Base-by-base conservation (phyloP, 2,797 vertebrate genomes). In the Columba guinea region DNA sequence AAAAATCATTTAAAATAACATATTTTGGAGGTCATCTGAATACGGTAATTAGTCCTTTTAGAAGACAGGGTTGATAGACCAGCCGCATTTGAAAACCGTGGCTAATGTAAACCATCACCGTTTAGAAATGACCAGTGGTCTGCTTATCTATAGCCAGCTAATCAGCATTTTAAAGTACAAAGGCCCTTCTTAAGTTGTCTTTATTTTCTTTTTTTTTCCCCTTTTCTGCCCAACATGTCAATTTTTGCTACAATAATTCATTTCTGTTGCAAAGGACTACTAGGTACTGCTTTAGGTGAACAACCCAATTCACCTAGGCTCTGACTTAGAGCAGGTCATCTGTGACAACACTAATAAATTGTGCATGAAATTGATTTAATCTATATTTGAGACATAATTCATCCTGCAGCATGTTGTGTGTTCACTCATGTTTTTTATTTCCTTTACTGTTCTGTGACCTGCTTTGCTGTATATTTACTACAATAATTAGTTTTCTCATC, bases 341-440 rank as follows among this genome's bases (percentile, higher is more conserved):
- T 2, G 0, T 95, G 91, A 96, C 75, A 95, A 76, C 41, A 84
- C 70, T 96, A 97, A 97, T 96, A 97, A 96, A 97, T 80, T 96
- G 94, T 94, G 92, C 95, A 96, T 97, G 92, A 97, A 97, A 97
- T 96, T 97, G 95, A 95, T 97, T 97, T 97, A 95, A 96, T 95
- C 92, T 97, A 35, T 94, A 95, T 55, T 89, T 84, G 59, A 96
- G 69, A 81, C 60, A 89, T 94, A 93, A 97, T 96, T 97, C 97
- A 89, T 96, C 86, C 91, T 82, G 41, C 60, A 90, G 63, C 91
- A 75, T 60, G 34, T 77, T 65, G 7, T 81, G 55, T 89, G 53
- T 84, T 95, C 79, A 89, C 32, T 97, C 49, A 48, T 10, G 19
- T 49, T 92, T 96, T 93, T 93, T 83, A 79, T 95, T 95, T 87